Conservation (phyloP, 2,888 invertebrate genomes). For the Osmoderma eremita region DNA sequence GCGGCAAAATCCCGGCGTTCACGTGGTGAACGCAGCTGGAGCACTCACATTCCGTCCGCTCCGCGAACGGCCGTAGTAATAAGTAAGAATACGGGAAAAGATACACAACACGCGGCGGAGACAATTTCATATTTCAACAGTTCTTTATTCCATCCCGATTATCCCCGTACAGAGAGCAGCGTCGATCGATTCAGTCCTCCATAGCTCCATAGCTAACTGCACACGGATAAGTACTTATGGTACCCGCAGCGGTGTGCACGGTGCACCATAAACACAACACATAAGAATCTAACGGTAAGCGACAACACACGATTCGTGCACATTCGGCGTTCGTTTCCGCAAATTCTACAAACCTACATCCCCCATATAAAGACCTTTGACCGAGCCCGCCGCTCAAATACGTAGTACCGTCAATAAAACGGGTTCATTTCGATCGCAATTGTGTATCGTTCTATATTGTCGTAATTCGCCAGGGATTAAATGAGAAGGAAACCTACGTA, state of each 20-base stretch:
- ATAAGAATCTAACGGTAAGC: slow-evolving; percentile 47
- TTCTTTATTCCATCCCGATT: slow-evolving; percentile 31
- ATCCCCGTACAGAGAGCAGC: not conserved
- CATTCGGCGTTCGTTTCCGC: slow-evolving; percentile 50
- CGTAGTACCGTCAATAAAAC: not conserved
- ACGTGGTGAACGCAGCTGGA: slow-evolving; percentile 32
- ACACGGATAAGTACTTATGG: slow-evolving; percentile 22
- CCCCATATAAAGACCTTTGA: slow-evolving; percentile 51
- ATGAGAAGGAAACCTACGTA: too few species aligned
- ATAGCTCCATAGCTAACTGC: not conserved
- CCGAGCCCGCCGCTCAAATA: slow-evolving; percentile 43
- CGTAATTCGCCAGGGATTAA: too few species aligned
- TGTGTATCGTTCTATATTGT: too few species aligned
- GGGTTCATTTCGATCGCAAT: slow-evolving; percentile 18
- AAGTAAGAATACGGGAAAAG: slow-evolving; percentile 31
- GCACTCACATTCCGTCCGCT: slow-evolving; percentile 18
- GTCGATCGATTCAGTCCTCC: slow-evolving; percentile 19
- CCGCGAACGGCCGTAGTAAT: slow-evolving; percentile 20
- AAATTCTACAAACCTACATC: slow-evolving; percentile 55
- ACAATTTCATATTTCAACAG: slow-evolving; percentile 45
- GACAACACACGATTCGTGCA: slow-evolving; percentile 50
- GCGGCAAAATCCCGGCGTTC: slow-evolving; percentile 23
- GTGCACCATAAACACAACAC: slow-evolving; percentile 15
- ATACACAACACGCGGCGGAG: slow-evolving; percentile 35
- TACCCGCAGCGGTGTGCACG: slow-evolving; percentile 1